These are phyloP conservation scores for Coturnix japonica DNA, from an alignment of 2,113 vertebrate genomes.

Conservation along the genomic window DNA sequence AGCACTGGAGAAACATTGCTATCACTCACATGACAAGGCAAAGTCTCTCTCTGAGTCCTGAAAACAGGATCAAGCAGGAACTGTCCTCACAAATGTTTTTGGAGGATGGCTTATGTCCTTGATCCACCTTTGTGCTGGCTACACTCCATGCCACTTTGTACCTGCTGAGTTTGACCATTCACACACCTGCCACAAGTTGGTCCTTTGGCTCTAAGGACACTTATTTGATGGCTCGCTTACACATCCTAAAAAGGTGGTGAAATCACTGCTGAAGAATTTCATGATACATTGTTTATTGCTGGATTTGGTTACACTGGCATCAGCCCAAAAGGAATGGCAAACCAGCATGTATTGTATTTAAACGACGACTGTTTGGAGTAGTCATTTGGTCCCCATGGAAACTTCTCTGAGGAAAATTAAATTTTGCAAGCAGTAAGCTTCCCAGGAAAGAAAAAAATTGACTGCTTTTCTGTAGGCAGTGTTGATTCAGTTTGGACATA, in stretches of 20 bases:
- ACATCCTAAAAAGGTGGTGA: background rate
- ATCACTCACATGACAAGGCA: background rate
- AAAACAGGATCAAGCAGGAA: background rate
- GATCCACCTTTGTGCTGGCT: background rate
- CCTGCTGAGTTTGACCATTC: background rate
- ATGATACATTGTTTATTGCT: accelerated
- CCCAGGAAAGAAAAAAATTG: background rate
- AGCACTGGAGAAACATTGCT: background rate
- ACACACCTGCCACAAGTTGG: background rate
- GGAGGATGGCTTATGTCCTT: background rate
- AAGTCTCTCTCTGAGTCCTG: background rate
- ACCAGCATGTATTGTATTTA: background rate
- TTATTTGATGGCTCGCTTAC: background rate
- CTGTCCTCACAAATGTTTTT: background rate
- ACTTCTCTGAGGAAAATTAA: background rate
- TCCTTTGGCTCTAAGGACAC: background rate
- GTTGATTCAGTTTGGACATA: background rate
- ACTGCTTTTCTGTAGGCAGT: background rate
- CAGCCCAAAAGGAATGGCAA: background rate
- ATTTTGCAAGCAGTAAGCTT: background rate
- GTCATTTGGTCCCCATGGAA: background rate
- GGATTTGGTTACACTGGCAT: accelerated
- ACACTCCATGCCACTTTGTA: background rate
- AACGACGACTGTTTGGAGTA: background rate
- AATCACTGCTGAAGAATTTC: background rate